phyloP scores from a whole-genome alignment of 35 echinoderm and acorn worm genomes.

The Apostichopus californicus region DNA sequence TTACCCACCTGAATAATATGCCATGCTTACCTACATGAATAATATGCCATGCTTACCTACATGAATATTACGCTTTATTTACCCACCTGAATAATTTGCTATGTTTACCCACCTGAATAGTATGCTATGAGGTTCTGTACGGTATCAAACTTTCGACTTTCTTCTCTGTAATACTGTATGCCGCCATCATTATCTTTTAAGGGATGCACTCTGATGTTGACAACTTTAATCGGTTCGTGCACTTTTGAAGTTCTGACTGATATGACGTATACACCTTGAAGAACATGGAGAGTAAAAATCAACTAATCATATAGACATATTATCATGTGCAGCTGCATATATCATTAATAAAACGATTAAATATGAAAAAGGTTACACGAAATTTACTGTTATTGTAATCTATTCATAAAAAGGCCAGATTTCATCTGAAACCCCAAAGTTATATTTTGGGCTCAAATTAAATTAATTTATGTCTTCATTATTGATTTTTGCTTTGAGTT shows the following conservation, averaged over 20 bases:
- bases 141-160: slow-evolving; percentile 22
- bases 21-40: too few relatives aligned
- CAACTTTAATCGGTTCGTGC: neutral
- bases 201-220: slow-evolving; percentile 41
- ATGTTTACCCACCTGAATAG: slow-evolving; percentile 26
- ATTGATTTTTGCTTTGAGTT: too few relatives aligned
- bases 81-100: neutral
- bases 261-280: slow-evolving; percentile 44
- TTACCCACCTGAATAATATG: too few relatives aligned
- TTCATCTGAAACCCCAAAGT: too few relatives aligned
- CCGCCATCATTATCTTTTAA: neutral
- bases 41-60: neutral
- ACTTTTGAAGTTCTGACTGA: slow-evolving; percentile 34
- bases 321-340: neutral
- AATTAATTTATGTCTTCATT: too few relatives aligned
- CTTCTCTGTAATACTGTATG: slow-evolving; percentile 42
- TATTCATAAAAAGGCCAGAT: too few relatives aligned
- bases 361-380: too few relatives aligned
- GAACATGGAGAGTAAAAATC: neutral
- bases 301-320: neutral
- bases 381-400: too few relatives aligned
- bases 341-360: too few relatives aligned
- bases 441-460: too few relatives aligned
- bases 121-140: slow-evolving; percentile 22
- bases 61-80: neutral